These are phyloP conservation scores for Trissolcus japonicus DNA, from an alignment of 2,888 invertebrate genomes.

Conservation along the genomic window DNA sequence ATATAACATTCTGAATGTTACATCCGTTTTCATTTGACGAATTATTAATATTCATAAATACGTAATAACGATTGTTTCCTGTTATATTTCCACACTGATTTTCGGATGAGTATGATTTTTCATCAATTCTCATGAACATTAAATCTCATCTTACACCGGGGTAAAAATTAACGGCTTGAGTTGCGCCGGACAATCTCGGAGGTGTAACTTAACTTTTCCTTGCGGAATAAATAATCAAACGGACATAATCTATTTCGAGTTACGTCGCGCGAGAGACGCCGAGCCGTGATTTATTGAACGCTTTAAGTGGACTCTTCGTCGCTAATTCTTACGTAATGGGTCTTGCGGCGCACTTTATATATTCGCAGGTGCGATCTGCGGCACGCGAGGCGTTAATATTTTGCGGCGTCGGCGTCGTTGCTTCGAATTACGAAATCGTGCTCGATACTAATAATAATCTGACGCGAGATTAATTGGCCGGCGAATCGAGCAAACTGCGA, in stretches of 20 bases:
- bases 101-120: not conserved
- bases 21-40: not conserved
- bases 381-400: constrained; percentile 56
- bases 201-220: constrained; percentile 44
- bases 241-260: constrained; percentile 43
- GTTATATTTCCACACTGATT: too few species aligned
- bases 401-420: constrained; percentile 56
- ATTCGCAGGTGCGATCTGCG: constrained; percentile 52
- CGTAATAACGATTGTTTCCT: too few species aligned
- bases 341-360: constrained; percentile 45
- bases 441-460: constrained; percentile 64
- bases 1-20: not conserved
- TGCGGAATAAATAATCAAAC: constrained; percentile 44
- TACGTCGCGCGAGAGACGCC: constrained; percentile 30
- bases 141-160: not conserved
- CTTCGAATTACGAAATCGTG: constrained; percentile 56
- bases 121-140: not conserved
- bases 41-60: not conserved
- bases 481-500: constrained; percentile 60
- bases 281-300: constrained; percentile 44
- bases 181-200: constrained; percentile 44
- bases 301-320: constrained; percentile 43
- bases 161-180: constrained; percentile 49
- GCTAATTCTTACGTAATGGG: constrained; percentile 55
- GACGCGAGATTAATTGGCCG: constrained; percentile 64